Base-by-base conservation (phyloP, 2,888 invertebrate genomes). In the Zootermopsis nevadensis region DNA sequence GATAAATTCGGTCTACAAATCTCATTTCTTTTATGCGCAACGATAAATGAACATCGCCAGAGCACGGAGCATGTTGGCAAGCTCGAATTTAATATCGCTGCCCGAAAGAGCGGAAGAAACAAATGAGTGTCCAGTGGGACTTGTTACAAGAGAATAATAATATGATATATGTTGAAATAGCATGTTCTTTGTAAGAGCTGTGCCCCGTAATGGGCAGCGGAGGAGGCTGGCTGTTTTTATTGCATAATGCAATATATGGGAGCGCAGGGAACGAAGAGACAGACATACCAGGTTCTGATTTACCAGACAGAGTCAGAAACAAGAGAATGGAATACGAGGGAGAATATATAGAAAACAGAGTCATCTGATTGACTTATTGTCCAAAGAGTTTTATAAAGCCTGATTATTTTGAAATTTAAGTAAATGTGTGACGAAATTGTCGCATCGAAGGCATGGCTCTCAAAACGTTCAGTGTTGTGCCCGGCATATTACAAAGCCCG, bases 71-170 rank as follows among this genome's bases (percentile, higher is more conserved):
- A 8, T 12, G 48, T 15, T 12, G 48, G 48, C 48, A 15, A 48
- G 48, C 60, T 0, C 8, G 60, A 60, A n/a, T 27, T 60, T 12
- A 27, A 7, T 1, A 27, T n/a, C 6, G n/a, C 4, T 60, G 60
- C n/a, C 3, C 27, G n/a, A 27, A 27, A 60, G 12, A 1, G 60
- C 60, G 27, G 60, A 67, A 31, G 33, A 69, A 69, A 31, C 15
- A 69, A 69, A 69, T 19, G 33, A 30, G 33, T 31, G 69, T 69
- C 69, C 69, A 69, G 31, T 69, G 69, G 33, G 69, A 69, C 69
- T 33, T 33, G 69, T 33, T 69, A 69, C 33, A 33, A 8, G 30
- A 33, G 33, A 67, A 67, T 15, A 67, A 67, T 8, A 67, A 19
- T 22, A 19, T 69, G 69, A 69, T 69, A 19, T 33, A 69, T 69